A percentile compares a stretch with the other conserved stretches of the same genome.
Conservation (phyloP, 2,797 vertebrate species). For the Notolabrus celidotus region DNA sequence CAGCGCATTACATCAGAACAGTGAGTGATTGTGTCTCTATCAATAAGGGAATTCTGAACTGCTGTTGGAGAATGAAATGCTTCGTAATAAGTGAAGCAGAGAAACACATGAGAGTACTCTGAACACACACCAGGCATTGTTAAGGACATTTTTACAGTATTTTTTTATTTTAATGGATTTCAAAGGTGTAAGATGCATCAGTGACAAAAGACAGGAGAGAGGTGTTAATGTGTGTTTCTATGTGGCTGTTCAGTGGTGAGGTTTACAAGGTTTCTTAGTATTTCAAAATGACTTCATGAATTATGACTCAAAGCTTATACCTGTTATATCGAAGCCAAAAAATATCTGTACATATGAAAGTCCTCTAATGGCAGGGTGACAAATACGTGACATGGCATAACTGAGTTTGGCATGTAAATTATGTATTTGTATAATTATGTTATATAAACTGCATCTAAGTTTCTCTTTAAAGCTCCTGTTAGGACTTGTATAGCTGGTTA, state of each 20-base stretch:
- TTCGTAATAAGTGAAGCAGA: slow-evolving; percentile 47
- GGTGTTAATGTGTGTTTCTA: slow-evolving; percentile 14
- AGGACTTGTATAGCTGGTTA: too few species aligned
- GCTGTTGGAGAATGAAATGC: slow-evolving; percentile 53
- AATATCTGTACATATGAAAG: too few species aligned
- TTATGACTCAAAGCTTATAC: neutral
- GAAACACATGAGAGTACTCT: slow-evolving; percentile 58
- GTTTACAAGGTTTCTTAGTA: neutral
- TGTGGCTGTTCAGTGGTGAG: slow-evolving; percentile 5
- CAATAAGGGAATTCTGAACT: slow-evolving; percentile 41
- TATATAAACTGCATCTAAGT: too few species aligned
- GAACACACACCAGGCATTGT: slow-evolving; percentile 40
- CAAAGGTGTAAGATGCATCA: slow-evolving; percentile 44
- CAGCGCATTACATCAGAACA: slow-evolving; percentile 76
- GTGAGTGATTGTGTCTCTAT: slow-evolving; percentile 63
- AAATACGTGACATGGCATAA: too few species aligned
- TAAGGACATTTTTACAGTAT: slow-evolving; percentile 34
- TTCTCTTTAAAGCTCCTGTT: too few species aligned
- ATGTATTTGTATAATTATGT: too few species aligned
- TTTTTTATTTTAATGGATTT: slow-evolving; percentile 44
- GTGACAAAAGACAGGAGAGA: slow-evolving; percentile 45
- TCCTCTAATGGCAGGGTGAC: neutral
- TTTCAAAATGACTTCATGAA: slow-evolving; percentile 16
- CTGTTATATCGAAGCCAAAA: neutral
- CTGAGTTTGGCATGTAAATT: too few species aligned